A percentile compares a stretch with the other conserved stretches of the same genome.
These are phyloP conservation scores for Brachynemurus nebulosus DNA, from an alignment of 2,888 invertebrate species.

Conservation along the genomic window DNA sequence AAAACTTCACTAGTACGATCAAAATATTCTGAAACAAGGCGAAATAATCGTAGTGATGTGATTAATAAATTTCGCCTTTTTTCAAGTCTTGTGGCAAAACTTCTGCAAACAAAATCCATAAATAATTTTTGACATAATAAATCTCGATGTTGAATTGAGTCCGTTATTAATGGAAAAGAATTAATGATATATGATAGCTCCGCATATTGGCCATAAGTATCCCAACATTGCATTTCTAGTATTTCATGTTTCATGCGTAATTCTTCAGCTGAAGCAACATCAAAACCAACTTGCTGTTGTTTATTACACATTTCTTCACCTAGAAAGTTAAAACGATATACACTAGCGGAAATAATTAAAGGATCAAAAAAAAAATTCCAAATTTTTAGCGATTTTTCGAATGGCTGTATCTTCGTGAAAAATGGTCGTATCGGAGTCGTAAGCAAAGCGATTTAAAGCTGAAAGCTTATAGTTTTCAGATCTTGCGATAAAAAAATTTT, in stretches of 20 bases:
- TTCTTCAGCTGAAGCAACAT: conserved; percentile 56
- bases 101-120: conserved; percentile 69
- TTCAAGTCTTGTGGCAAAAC: conserved; percentile 60
- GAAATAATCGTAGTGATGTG: conserved; percentile 60
- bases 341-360: no score
- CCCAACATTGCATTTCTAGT: conserved; percentile 60
- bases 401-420: no score
- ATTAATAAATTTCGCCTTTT: conserved; percentile 57
- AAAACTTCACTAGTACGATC: conserved; percentile 52
- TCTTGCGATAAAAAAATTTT: no score
- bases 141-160: conserved; percentile 38
- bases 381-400: no score
- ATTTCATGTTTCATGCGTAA: conserved; percentile 59
- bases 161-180: conserved; percentile 34
- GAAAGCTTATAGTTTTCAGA: no score
- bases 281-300: conserved; percentile 57
- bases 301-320: conserved; percentile 60
- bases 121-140: conserved; percentile 60
- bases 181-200: conserved; percentile 61
- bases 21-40: conserved; percentile 59
- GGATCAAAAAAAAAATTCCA: no score
- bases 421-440: no score
- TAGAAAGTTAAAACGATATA: conserved; percentile 27
- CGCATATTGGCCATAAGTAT: conserved; percentile 66
- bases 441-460: no score